Base-by-base conservation (phyloP, 2,888 invertebrate species). In the Stratiomys singularior region DNA sequence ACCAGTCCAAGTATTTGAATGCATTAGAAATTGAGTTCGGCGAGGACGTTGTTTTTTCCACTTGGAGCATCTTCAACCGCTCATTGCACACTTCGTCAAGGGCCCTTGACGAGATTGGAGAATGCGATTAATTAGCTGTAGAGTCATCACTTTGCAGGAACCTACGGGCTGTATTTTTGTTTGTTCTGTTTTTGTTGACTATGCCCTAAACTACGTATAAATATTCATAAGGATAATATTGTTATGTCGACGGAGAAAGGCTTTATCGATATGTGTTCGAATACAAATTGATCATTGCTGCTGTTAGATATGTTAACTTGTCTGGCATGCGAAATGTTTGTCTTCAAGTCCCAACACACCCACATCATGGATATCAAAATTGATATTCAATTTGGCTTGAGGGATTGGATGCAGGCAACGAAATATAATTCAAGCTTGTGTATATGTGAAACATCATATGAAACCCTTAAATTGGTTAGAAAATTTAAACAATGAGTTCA, bases 21-120 rank as follows among this genome's bases (percentile, higher is more conserved):
- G n/a, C 52, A 52, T 52, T 52, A 52, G 52, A 52, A 52, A 52
- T n/a, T 52, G 52, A n/a, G 52, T 18, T 52, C 15, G 52, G 52
- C 15, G 15, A n/a, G 52, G 18, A 52, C 4, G 15, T 18, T 52
- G 4, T 18, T 52, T 52, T 52, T 52, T 4, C 15, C 15, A 52
- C 15, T n/a, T 52, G 7, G 15, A 37, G 37, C 9, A 37, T 3
- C 9, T 37, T 37, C 37, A 3, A 37, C 37, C 9, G 9, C 37
- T 37, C 37, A 37, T 37, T 37, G 37, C 37, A 37, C 37, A 37
- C 37, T 37, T 37, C 9, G n/a, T 52, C 52, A 18, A 52, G 52
- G 2, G 18, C 18, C 4, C 52, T 52, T 52, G 52, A 52, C 3
- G 52, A 52, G 15, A 18, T 18, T 52, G 7, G 52, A 52, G 52